Evolutionary conservation across 2,113 vertebrate genomes (phyloP).

Genomic region (Ceyx melanurus): DNA sequence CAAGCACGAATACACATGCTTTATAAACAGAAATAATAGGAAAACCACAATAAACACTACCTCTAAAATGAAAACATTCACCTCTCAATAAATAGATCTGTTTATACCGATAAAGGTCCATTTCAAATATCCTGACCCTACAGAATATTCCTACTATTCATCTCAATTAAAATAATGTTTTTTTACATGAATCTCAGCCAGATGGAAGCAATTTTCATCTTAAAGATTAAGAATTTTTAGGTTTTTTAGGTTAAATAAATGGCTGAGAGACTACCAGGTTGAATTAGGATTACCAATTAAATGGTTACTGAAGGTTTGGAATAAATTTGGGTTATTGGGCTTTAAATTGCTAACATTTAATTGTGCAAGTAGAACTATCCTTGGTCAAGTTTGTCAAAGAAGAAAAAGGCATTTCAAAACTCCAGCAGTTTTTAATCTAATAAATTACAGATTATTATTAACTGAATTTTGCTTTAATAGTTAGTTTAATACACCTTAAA

Average conservation of each 20-base stretch:
- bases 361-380: not conserved
- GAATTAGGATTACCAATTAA: not conserved
- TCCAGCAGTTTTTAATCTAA: not conserved
- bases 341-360: not conserved
- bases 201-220: not conserved
- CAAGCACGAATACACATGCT: not conserved
- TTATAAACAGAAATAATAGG: not conserved
- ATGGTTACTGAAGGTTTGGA: not conserved
- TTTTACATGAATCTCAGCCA: not conserved
- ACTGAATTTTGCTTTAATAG: not conserved
- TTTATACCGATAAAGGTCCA: not conserved
- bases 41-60: not conserved
- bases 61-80: not conserved
- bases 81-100: not conserved
- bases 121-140: not conserved
- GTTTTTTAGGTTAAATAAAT: not conserved
- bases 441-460: not conserved
- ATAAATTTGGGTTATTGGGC: not conserved
- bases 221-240: not conserved
- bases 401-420: not conserved
- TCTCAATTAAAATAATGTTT: not conserved
- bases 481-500: not conserved
- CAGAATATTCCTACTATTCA: not conserved
- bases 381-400: not conserved
- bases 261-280: not conserved